Evolutionary conservation across 2,113 vertebrate species (phyloP).

Genomic region (Perca flavescens): DNA sequence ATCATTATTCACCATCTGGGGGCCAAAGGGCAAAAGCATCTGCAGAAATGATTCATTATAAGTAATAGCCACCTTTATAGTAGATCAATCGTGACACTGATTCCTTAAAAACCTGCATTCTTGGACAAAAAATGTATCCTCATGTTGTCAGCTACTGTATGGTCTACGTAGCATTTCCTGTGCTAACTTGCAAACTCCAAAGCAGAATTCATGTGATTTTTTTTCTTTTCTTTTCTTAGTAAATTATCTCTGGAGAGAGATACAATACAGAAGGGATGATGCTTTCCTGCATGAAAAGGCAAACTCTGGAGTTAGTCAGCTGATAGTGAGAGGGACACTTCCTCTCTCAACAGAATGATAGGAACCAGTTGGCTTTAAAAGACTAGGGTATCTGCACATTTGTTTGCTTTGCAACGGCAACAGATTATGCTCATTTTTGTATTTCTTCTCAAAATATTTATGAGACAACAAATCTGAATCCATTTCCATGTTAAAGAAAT

Average conservation of each 20-base stretch:
- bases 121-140: background rate
- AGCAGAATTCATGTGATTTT: background rate
- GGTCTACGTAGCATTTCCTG: background rate
- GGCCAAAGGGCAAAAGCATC: background rate
- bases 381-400: background rate
- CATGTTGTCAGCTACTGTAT: background rate
- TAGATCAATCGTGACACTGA: background rate
- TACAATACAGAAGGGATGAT: background rate
- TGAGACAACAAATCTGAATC: too few species aligned
- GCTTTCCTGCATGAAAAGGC: background rate
- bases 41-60: background rate
- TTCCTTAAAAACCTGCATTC: background rate
- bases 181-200: background rate
- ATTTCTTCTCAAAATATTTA: background rate
- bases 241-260: background rate
- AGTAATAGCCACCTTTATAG: background rate
- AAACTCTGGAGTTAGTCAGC: background rate
- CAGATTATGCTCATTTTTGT: background rate
- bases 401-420: background rate
- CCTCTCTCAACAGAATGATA: background rate
- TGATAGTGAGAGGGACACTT: constrained; percentile 5
- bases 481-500: background rate
- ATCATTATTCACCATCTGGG: constrained; percentile 15
- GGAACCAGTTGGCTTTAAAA: background rate
- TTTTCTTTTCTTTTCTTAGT: background rate